Percentiles rank a stretch among this genome's conserved stretches.
Evolutionary conservation across 2,888 invertebrate species (phyloP).

Genomic region (Hirtodrosophila duncani): DNA sequence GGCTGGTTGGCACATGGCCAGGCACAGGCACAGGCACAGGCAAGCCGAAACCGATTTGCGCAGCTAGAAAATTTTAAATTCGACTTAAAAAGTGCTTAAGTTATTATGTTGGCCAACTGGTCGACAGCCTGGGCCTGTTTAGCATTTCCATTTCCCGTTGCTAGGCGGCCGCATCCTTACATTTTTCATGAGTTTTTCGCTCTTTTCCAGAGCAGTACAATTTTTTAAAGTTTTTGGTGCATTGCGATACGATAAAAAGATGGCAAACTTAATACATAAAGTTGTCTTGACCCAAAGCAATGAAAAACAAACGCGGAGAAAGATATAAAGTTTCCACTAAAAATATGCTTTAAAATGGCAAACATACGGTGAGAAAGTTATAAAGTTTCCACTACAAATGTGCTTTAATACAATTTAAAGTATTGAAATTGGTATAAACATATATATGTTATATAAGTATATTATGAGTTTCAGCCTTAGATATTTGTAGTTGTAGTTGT

Average conservation of each 20-base stretch:
- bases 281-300: too few relatives aligned
- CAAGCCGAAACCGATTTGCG: conserved; percentile 8
- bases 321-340: too few relatives aligned
- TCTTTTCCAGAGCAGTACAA: too few relatives aligned
- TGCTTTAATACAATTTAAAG: too few relatives aligned
- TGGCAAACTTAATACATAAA: neutral
- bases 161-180: conserved; percentile 30
- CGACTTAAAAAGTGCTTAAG: conserved; percentile 60
- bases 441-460: too few relatives aligned
- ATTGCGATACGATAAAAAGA: neutral
- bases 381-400: too few relatives aligned
- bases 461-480: too few relatives aligned
- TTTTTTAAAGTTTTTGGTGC: conserved; percentile 17
- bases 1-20: conserved; percentile 13
- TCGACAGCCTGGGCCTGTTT: conserved; percentile 29
- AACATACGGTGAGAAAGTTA: too few relatives aligned
- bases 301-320: too few relatives aligned
- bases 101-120: conserved; percentile 41
- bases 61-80: conserved; percentile 40
- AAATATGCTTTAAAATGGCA: too few relatives aligned
- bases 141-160: conserved; percentile 48
- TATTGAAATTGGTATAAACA: too few relatives aligned
- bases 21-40: conserved; percentile 16
- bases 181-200: conserved; percentile 39
- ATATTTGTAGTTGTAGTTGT: too few relatives aligned